A percentile compares a stretch with the other conserved stretches of the same genome.
phyloP scores from a whole-genome alignment of 1,140 invertebrate genomes.

The Holcopasites calliopsidis region DNA sequence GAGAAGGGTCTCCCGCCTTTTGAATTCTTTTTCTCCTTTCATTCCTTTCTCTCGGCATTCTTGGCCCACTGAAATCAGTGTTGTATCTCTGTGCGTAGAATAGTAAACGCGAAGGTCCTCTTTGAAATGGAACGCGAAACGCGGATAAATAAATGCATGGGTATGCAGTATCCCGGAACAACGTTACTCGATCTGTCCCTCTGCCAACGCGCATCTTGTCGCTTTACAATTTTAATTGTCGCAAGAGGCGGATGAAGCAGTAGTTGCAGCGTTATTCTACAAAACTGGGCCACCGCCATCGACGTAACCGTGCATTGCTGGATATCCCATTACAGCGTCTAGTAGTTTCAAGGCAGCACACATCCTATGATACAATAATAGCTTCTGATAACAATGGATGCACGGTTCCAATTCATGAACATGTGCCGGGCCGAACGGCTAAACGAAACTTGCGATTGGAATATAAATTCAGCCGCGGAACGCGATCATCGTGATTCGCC shows the following conservation, averaged over 20 bases:
- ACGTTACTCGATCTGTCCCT: neutral
- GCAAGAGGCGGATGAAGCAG: neutral
- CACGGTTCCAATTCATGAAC: neutral
- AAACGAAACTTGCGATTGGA: neutral
- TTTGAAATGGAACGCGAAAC: no score
- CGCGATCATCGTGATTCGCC: no score
- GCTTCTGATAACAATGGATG: slow-evolving; percentile 13
- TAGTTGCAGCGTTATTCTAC: neutral
- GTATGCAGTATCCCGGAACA: neutral
- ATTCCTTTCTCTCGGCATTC: no score
- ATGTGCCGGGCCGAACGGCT: neutral
- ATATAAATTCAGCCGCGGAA: neutral
- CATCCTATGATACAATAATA: slow-evolving; percentile 9
- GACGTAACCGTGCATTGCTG: slow-evolving; percentile 1
- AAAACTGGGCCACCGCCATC: slow-evolving; percentile 30
- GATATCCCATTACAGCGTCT: slow-evolving; percentile 14
- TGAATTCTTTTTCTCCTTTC: no score
- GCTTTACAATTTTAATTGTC: slow-evolving; percentile 18
- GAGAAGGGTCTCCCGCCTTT: no score
- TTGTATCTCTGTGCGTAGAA: neutral
- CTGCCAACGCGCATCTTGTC: neutral
- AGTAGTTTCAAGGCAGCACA: slow-evolving; percentile 22
- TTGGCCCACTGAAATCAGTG: no score
- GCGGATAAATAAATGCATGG: no score
- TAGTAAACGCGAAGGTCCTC: no score